phyloP scores from a whole-genome alignment of 1,140 invertebrate species.

The Bradynema listronoti region DNA sequence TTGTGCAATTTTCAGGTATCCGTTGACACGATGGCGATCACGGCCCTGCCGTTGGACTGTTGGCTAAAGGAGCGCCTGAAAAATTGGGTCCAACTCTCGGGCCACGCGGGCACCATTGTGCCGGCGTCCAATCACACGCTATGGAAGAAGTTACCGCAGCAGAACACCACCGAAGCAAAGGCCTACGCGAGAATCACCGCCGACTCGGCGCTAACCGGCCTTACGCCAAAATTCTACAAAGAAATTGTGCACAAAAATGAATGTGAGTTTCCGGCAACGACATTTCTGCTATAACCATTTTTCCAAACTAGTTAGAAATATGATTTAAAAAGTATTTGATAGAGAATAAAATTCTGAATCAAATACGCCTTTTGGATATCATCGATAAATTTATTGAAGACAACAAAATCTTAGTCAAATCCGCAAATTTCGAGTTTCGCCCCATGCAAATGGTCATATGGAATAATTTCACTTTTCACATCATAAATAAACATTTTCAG shows the following conservation, averaged over 20 bases:
- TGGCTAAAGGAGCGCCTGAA: constrained; percentile 71
- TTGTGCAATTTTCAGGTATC: constrained; percentile 42
- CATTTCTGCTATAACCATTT: no score
- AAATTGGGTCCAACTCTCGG: constrained; percentile 83
- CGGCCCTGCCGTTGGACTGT: constrained; percentile 79
- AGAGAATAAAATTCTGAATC: no score
- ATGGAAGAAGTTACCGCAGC: constrained; percentile 74
- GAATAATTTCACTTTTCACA: constrained; percentile 12
- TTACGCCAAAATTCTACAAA: constrained; percentile 78
- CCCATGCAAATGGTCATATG: no score
- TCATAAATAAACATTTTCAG: constrained; percentile 42
- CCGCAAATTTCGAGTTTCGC: no score
- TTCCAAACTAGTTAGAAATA: no score
- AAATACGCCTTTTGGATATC: no score
- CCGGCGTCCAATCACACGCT: constrained; percentile 85
- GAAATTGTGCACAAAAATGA: constrained; percentile 78
- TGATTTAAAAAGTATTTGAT: no score
- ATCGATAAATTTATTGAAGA: no score
- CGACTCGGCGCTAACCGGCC: constrained; percentile 68
- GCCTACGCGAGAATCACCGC: constrained; percentile 75
- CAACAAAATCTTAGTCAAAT: no score
- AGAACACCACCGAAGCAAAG: constrained; percentile 62
- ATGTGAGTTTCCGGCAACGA: constrained; percentile 60
- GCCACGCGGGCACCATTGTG: constrained; percentile 67
- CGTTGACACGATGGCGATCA: constrained; percentile 75